Percentiles rank a stretch among this genome's conserved stretches.
phyloP scores from a whole-genome alignment of 2,888 invertebrate genomes.

The Buathra laborator region DNA sequence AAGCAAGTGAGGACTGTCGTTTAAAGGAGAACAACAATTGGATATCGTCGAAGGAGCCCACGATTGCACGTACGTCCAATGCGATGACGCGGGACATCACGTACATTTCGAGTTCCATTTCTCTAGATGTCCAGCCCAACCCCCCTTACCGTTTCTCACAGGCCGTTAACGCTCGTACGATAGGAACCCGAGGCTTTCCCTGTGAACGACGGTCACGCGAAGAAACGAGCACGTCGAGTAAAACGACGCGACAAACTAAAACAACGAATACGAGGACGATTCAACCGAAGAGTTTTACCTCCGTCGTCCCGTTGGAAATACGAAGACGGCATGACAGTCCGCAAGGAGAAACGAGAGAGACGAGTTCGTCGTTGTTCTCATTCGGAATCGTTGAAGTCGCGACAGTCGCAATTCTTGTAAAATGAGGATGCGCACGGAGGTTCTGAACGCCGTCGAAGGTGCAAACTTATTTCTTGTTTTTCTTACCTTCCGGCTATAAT shows the following conservation, averaged over 20 bases:
- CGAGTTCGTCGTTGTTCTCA: constrained; percentile 10
- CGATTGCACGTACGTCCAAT: constrained; percentile 41
- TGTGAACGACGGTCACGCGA: constrained; percentile 41
- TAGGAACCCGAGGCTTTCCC: constrained; percentile 31
- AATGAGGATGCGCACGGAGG: not conserved
- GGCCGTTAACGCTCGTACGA: constrained; percentile 58
- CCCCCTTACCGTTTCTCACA: constrained; percentile 24
- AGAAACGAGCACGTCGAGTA: constrained; percentile 22
- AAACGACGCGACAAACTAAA: constrained; percentile 21
- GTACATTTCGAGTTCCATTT: constrained; percentile 52
- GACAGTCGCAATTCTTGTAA: constrained; percentile 4
- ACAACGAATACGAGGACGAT: constrained; percentile 18
- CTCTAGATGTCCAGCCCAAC: constrained; percentile 24
- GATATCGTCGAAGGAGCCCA: not conserved
- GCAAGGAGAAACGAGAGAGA: not conserved
- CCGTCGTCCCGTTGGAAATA: constrained; percentile 26
- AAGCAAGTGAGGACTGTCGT: constrained; percentile 2
- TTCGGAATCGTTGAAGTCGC: not conserved
- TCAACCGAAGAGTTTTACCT: constrained; percentile 13
- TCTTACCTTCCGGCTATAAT: not conserved
- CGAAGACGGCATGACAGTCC: not conserved
- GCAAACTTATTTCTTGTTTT: constrained; percentile 11
- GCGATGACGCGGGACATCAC: constrained; percentile 43
- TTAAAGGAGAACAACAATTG: not conserved
- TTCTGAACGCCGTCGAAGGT: constrained; percentile 1